phyloP scores from a whole-genome alignment of 2,888 invertebrate genomes.

The Lissonota sp. region DNA sequence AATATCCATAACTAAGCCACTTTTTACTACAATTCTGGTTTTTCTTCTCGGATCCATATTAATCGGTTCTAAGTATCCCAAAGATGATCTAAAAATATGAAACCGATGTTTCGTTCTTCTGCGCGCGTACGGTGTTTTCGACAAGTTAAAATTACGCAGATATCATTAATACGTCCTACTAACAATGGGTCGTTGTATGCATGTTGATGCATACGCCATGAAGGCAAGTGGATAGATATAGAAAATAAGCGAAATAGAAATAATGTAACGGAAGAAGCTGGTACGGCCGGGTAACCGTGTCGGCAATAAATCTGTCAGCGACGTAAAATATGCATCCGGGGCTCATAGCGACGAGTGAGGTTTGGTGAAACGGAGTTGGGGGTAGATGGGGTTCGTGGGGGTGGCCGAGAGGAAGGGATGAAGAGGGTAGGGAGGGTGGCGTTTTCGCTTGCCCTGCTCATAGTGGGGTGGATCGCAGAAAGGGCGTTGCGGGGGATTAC shows the following conservation, averaged over 20 bases:
- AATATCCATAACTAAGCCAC: too few relatives aligned
- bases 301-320: constrained; percentile 80
- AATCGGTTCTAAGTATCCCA: too few relatives aligned
- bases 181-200: background rate
- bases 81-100: too few relatives aligned
- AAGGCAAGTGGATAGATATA: constrained; percentile 54
- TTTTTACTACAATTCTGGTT: too few relatives aligned
- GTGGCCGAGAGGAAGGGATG: background rate
- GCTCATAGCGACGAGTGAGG: constrained; percentile 49
- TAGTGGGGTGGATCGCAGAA: constrained; percentile 44
- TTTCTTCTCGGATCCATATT: too few relatives aligned
- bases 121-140: too few relatives aligned
- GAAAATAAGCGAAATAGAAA: constrained; percentile 66
- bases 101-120: too few relatives aligned
- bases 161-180: too few relatives aligned
- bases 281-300: constrained; percentile 74
- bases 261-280: constrained; percentile 74
- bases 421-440: constrained; percentile 6
- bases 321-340: constrained; percentile 79
- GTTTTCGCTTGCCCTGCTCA: constrained; percentile 42
- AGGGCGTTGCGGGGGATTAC: constrained; percentile 68
- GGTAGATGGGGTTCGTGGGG: background rate
- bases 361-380: too few relatives aligned
- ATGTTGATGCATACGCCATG: constrained; percentile 34
- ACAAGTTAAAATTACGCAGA: too few relatives aligned